phyloP scores from a whole-genome alignment of 2,888 invertebrate species.

The Macrosiphum euphorbiae region DNA sequence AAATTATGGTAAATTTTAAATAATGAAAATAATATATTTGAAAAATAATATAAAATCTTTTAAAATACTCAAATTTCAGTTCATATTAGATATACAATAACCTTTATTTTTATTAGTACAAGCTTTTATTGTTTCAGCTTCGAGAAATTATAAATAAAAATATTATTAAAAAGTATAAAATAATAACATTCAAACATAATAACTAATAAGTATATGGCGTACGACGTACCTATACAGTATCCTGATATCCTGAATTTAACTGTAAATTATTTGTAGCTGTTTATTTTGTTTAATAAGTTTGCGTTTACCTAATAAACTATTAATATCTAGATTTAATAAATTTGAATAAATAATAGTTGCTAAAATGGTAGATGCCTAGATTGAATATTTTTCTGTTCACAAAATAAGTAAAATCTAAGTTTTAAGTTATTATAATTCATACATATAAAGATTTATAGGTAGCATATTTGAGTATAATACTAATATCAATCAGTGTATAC shows the following conservation, averaged over 20 bases:
- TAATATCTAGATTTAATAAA: neutral
- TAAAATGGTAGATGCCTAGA: neutral
- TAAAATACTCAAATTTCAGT: neutral
- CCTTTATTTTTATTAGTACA: neutral
- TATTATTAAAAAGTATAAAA: neutral
- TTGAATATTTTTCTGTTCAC: neutral
- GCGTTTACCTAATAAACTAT: neutral
- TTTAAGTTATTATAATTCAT: no score
- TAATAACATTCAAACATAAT: neutral
- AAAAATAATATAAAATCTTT: neutral
- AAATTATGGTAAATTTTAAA: slow-evolving; percentile 36
- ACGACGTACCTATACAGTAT: no score
- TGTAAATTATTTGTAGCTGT: neutral
- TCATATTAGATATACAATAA: neutral
- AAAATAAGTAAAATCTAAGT: no score
- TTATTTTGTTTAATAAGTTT: neutral
- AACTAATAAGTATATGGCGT: neutral
- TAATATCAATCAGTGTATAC: no score
- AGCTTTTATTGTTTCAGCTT: neutral
- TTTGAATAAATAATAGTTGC: neutral
- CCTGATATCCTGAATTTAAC: neutral
- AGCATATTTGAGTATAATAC: no score
- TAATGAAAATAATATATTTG: slow-evolving; percentile 8
- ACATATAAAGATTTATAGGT: no score
- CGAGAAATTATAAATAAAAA: neutral